phyloP scores from a whole-genome alignment of 2,113 vertebrate genomes.

The Oreamnos americanus region DNA sequence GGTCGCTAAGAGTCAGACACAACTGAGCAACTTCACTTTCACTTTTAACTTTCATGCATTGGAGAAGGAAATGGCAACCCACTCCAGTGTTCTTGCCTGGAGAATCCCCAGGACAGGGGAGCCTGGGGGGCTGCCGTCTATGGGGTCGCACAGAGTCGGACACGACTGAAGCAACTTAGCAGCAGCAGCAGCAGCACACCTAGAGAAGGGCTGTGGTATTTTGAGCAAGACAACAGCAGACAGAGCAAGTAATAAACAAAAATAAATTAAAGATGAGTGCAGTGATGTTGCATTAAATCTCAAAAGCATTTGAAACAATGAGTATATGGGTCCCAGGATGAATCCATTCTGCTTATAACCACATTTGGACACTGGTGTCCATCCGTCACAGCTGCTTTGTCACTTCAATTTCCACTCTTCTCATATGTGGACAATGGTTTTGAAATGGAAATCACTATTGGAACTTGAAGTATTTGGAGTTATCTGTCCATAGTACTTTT shows the following conservation, averaged over 20 bases:
- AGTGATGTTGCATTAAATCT: neutral
- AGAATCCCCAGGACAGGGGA: too few relatives aligned
- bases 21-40: too few relatives aligned
- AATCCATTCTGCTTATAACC: neutral
- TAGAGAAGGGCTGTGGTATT: neutral
- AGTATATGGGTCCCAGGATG: neutral
- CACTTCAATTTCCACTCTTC: neutral
- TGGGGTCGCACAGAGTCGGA: too few relatives aligned
- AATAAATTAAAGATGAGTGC: neutral
- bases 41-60: too few relatives aligned
- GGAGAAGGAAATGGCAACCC: too few relatives aligned
- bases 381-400: neutral
- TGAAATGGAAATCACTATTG: neutral
- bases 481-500: neutral
- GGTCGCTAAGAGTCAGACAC: fast-evolving
- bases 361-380: neutral
- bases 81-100: too few relatives aligned
- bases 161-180: too few relatives aligned
- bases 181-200: too few relatives aligned
- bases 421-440: neutral
- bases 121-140: too few relatives aligned
- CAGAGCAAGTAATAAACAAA: neutral
- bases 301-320: neutral
- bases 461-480: neutral
- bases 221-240: neutral